Evolutionary conservation across 2,797 vertebrate species (phyloP).

Genomic region (Spheniscus humboldti): DNA sequence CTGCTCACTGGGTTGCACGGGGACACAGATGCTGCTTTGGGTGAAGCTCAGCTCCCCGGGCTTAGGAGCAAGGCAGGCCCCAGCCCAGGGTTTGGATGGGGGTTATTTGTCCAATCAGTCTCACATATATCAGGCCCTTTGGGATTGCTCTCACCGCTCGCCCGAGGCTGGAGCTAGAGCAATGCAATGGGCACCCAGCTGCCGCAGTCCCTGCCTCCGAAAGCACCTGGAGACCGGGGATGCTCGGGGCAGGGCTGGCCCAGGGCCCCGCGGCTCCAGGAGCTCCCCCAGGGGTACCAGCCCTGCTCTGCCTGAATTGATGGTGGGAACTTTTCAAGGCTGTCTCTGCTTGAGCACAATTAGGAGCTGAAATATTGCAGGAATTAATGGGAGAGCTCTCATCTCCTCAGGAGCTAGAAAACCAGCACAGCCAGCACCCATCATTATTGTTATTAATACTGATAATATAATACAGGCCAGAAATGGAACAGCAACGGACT

Average conservation of each 20-base stretch:
- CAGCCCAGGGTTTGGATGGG: not conserved
- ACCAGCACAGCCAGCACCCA: constrained; percentile 26
- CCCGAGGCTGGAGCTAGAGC: not conserved
- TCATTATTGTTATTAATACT: constrained; percentile 53
- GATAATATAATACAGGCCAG: constrained; percentile 23
- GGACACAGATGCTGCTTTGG: not conserved
- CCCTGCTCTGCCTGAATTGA: not conserved
- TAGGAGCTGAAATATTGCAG: constrained; percentile 58
- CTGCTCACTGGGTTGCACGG: not conserved
- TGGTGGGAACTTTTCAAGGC: constrained; percentile 22
- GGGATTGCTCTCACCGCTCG: not conserved
- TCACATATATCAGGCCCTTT: too few species aligned
- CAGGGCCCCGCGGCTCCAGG: not conserved
- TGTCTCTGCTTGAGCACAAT: constrained; percentile 55
- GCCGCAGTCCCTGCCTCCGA: accelerated
- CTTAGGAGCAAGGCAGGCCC: not conserved
- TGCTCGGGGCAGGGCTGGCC: not conserved
- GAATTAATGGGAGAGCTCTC: constrained; percentile 52
- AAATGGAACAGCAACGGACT: not conserved
- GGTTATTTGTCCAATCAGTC: not conserved
- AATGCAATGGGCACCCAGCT: accelerated
- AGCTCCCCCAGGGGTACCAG: not conserved
- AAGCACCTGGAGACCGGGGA: not conserved
- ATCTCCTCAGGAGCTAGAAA: constrained; percentile 29
- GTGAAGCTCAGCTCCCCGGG: not conserved